A percentile compares a stretch with the other conserved stretches of the same genome.
Evolutionary conservation across 37 sponge, comb jelly and placozoan genomes (phyloP).

Genomic region (Aplysina aerophoba): DNA sequence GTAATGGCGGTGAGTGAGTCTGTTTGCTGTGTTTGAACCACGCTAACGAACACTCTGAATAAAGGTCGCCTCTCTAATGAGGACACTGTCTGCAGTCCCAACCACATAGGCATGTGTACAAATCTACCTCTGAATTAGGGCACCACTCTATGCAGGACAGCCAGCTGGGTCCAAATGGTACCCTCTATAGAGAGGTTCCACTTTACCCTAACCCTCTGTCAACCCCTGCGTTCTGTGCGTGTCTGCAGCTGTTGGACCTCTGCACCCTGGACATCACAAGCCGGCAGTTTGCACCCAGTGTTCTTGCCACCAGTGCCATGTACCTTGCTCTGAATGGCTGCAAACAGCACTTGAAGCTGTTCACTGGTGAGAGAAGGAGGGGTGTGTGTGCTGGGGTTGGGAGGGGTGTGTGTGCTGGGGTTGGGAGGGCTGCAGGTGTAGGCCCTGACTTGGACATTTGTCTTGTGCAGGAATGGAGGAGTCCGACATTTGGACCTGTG

Average conservation of each 20-base stretch:
- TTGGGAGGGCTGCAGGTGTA: background rate
- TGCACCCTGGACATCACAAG: slow-evolving; percentile 69
- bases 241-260: slow-evolving; percentile 68
- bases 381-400: background rate
- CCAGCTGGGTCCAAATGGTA: too few relatives aligned
- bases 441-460: background rate
- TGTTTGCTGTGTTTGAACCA: too few relatives aligned
- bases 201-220: background rate
- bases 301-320: slow-evolving; percentile 72
- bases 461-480: slow-evolving; percentile 55
- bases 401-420: background rate
- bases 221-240: too few relatives aligned
- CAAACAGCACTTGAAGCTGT: slow-evolving; percentile 19
- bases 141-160: too few relatives aligned
- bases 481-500: slow-evolving; percentile 62
- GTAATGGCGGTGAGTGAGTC: slow-evolving; percentile 64
- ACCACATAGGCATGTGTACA: too few relatives aligned
- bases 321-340: slow-evolving; percentile 62
- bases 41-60: too few relatives aligned
- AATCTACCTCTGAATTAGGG: too few relatives aligned
- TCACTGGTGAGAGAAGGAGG: slow-evolving; percentile 59
- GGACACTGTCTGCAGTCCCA: too few relatives aligned
- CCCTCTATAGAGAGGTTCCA: background rate
- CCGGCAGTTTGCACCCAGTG: slow-evolving; percentile 66
- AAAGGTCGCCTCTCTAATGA: too few relatives aligned